Evolutionary conservation across 1,140 invertebrate species (phyloP), one percentile per base, ranked within the genome.

Genomic region (Gonatopus flavifemur): DNA sequence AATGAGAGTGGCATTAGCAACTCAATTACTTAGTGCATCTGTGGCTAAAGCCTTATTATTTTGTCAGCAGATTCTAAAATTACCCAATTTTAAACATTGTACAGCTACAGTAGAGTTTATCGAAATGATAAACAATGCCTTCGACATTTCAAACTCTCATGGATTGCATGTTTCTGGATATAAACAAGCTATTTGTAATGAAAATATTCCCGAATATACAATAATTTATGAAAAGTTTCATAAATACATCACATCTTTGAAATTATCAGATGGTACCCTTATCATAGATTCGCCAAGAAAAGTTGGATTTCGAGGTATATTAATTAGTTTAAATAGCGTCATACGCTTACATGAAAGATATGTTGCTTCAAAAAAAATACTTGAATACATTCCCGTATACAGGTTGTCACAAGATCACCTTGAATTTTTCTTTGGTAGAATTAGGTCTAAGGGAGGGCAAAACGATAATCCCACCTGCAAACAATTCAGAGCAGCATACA

Each of bases 1-100:
- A n/a, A n/a, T n/a, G n/a, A n/a, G n/a, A n/a, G n/a, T n/a, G n/a
- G 64, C 64, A 46, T 40, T 74, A 33, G 63, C 57, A 16, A 52
- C 55, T 10, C 65, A 73, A 62, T 44, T 59, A 15, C 45, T 72
- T 7, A 76, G 69, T 57, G 15, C 52, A 9, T 66, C 57, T 46
- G 60, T 62, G 25, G 46, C 57, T 20, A 30, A 61, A 33, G 46
- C 52, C 8, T 39, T 69, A 12, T 40, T 49, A 56, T 72, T 50
- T 60, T 52, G 49, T 48, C 41, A 22, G 47, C 58, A 60, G 13
- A 13, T 32, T 43, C 28, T 36, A 37, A 67, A 49, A 32, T 25
- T 50, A 21, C 41, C 35, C 31, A 30, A 63, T 24, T 63, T 71
- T 54, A 3, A 40, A 38, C 35, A 62, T 39, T 55, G 52, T 30